Base-by-base conservation (phyloP, 1,140 invertebrate genomes). In the Musca domestica region DNA sequence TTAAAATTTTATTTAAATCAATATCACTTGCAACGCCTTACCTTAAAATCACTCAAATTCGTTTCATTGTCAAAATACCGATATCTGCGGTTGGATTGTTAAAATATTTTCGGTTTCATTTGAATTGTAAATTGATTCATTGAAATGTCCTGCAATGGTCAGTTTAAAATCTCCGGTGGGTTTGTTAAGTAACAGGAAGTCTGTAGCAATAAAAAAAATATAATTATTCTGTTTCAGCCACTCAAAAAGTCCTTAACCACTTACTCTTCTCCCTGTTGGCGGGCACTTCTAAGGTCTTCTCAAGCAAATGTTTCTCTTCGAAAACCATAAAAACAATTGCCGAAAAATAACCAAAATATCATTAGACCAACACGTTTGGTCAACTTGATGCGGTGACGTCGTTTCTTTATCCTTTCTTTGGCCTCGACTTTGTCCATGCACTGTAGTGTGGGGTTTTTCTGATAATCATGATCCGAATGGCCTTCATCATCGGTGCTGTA, bases 221-320 rank as follows among this genome's bases (percentile, higher is more conserved):
- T 1, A 17, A 23, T 52, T 14, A 51, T 22, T 20, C 12, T 10
- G 9, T 27, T 58, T 27, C 22, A 25, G 49, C 10, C 7, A 14
- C 6, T 41, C n/a, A n/a, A n/a, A 41, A 41, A 41, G 14, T 7
- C 14, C 34, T 6, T 7, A 41, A 14, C 3, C 20, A 69, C 73
- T 69, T 19, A 80, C 78, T 72, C 64, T 80, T 80, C 17, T 74
- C 75, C 12, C 63, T 41, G 0, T 78, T 72, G 19, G 70, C 70
- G 1, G 78, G 78, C 64, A 80, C 78, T 27, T 73, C 72, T 0
- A 80, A 27, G 9, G 76, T 80, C 68, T 80, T 80, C 66, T 80
- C 71, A 52, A 80, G 64, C 67, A 80, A 64, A 70, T 80, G 76
- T 58, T 80, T 80, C 67, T 80, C 78, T 0, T 75, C 76, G 61